phyloP scores from a whole-genome alignment of 2,888 invertebrate species.

The Candidula unifasciata region DNA sequence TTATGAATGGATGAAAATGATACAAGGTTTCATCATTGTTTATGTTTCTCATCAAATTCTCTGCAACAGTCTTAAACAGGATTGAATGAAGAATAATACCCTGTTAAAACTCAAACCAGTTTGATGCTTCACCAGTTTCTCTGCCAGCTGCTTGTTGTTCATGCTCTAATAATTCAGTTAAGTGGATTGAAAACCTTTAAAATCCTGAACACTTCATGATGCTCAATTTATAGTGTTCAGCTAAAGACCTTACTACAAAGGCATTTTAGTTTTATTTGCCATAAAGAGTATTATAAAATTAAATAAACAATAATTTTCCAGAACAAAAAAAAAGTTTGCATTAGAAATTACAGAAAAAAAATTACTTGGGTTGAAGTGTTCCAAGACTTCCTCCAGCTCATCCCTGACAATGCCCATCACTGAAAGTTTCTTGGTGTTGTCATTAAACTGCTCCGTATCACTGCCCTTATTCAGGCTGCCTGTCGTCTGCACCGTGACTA shows the following conservation, averaged over 20 bases:
- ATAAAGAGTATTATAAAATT: neutral
- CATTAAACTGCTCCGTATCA: conserved; percentile 64
- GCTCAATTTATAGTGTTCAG: no score
- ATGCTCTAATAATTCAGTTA: no score
- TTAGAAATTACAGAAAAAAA: neutral
- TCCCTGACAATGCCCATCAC: conserved; percentile 72
- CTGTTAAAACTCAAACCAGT: no score
- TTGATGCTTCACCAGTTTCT: no score
- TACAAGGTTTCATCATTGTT: no score
- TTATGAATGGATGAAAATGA: neutral
- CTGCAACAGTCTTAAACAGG: no score
- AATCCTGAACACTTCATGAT: no score
- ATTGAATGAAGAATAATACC: no score
- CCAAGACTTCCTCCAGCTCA: conserved; percentile 71
- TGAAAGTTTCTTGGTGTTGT: conserved; percentile 60
- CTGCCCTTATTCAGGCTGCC: conserved; percentile 44
- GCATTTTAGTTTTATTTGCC: neutral
- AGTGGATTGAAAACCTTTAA: no score
- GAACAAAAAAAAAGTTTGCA: neutral
- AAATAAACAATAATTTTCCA: neutral
- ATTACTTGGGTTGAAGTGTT: conserved; percentile 73
- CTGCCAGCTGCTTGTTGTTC: no score
- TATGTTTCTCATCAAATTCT: no score
- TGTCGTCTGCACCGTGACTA: conserved; percentile 45
- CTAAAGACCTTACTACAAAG: no score